Evolutionary conservation across 2,113 vertebrate genomes (phyloP), one percentile per base, ranked within the genome.

Genomic region (Capreolus pygargus): DNA sequence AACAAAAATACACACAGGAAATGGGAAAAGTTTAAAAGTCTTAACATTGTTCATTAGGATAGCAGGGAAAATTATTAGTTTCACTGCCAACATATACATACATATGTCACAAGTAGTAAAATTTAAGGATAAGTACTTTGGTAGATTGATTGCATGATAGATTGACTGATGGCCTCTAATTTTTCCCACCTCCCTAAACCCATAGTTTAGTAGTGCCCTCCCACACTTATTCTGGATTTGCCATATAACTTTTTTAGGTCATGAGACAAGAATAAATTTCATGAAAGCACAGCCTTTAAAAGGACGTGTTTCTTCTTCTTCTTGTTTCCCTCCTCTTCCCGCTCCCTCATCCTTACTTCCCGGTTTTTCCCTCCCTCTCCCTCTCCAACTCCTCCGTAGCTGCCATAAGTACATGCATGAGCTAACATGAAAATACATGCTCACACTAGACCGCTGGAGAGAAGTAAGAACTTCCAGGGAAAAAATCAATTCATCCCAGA

Each of bases 341-440:
- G 0, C 19, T 39, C 9, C 67, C 67, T 36, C 33, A 16, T 67
- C 67, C 36, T 17, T 7, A 27, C 0, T 14, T 78, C 76, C 28
- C 1, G 10, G 8, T 28, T 6, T 23, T 19, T 47, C 6, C 27
- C 16, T 1, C 5, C 17, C 17, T 39, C n/a, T 17, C 12, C 9
- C 27, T 50, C 21, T 61, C 25, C 54, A 23, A 5, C 30, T 47
- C 55, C 30, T 81, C 47, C 60, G 25, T 5, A 74, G 64, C 3
- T 60, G n/a, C 45, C 25, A 25, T 14, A 16, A 67, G 39, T 57
- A 47, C 11, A 39, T 27, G n/a, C 25, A n/a, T 33, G 27, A 74
- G 3, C 52, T 39, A 27, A 70, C 43, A 7, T 50, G 78, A 78
- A 78, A 90, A 67, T 28, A 57, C 28, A 57, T 28, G 9, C 55